Evolutionary conservation across 2,888 invertebrate species (phyloP), one percentile per base, ranked within the genome.

Genomic region (Pyrrhosoma nymphula): DNA sequence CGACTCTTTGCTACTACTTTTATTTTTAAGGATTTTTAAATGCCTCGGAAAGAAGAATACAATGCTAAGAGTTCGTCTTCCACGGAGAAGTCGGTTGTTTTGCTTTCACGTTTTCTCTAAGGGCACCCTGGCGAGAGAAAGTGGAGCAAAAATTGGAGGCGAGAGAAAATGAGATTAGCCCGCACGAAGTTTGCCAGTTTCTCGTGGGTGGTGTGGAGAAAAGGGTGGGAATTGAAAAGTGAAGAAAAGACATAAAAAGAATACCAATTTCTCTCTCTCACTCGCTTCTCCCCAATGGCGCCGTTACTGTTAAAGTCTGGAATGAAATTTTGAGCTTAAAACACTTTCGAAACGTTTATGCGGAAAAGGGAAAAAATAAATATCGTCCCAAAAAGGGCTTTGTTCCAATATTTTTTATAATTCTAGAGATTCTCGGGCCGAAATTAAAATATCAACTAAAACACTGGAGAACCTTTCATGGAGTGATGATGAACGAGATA

Each of bases 81-180:
- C 30, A 1, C 18, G 20, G 60, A 35, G 82, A 6, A 82, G 82
- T 8, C 82, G 30, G 82, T 82, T 35, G 69, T 69, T 35, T 18
- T 14, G 30, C 35, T 82, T 82, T 82, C 35, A 14, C 82, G 35
- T 82, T 82, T 16, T 26, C 26, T 23, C 26, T 8, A n/a, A n/a
- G 35, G 35, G 18, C 82, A 35, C 35, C 35, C 82, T 12, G 60
- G 30, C 14, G 82, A 35, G 82, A 82, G 35, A 82, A 82, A 82
- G 82, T 82, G 82, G 18, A 82, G 82, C 82, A 82, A 35, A 82
- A 82, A 82, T 82, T 82, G 35, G 82, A 16, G 82, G 82, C 82
- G 30, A 82, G 82, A n/a, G 82, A 82, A 82, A 82, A 82, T 82
- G 82, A 82, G 82, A 69, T 35, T 82, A 82, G 82, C 35, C 35